These are phyloP conservation scores for Drosophila ficusphila DNA, from an alignment of 1,140 invertebrate species.

Conservation along the genomic window DNA sequence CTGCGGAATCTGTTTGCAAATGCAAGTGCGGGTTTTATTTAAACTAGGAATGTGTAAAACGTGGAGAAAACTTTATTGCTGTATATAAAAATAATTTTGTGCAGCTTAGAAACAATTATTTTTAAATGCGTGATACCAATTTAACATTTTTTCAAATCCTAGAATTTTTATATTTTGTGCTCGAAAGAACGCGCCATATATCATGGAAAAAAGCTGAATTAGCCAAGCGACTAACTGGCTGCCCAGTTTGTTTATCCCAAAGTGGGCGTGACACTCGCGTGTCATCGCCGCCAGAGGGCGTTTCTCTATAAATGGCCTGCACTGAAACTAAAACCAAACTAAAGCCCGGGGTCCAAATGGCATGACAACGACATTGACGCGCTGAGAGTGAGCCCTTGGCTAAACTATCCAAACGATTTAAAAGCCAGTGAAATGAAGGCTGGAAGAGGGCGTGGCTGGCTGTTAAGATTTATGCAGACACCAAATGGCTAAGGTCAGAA, in stretches of 20 bases:
- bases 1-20: conserved; percentile 1
- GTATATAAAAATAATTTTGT: no score
- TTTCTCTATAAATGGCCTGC: conserved; percentile 50
- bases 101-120: no score
- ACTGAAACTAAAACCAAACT: conserved; percentile 29
- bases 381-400: conserved; percentile 13
- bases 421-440: conserved; percentile 18
- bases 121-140: no score
- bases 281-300: conserved; percentile 24
- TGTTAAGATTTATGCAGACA: conserved; percentile 30
- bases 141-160: not conserved
- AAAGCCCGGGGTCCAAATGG: conserved; percentile 28
- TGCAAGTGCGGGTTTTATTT: not conserved
- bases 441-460: conserved; percentile 24
- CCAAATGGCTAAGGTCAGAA: conserved; percentile 19
- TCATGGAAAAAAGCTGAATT: conserved; percentile 63
- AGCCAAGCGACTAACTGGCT: conserved; percentile 34
- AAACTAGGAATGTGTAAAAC: not conserved
- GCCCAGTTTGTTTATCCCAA: conserved; percentile 8
- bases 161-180: no score
- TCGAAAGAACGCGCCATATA: conserved; percentile 60
- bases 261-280: conserved; percentile 38
- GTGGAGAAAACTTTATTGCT: no score
- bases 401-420: conserved; percentile 7
- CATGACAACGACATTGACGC: conserved; percentile 54